A percentile compares a stretch with the other conserved stretches of the same genome.
Conservation (phyloP, 2,888 invertebrate species). For the Xestia xanthographa region DNA sequence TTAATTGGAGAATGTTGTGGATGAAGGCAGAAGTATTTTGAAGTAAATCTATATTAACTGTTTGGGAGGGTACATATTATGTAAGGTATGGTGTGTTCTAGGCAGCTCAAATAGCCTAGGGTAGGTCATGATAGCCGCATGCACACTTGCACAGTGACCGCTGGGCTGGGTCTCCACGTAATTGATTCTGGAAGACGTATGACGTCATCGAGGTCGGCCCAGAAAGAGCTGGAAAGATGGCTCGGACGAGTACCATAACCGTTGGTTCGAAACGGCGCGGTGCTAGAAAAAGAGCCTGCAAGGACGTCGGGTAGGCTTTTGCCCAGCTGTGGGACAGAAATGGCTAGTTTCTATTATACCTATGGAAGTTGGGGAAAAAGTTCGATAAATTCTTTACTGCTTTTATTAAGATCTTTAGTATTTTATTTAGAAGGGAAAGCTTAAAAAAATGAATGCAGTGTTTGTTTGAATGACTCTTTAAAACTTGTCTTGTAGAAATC, state of each 20-base stretch:
- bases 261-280: not conserved
- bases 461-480: not conserved
- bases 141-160: not conserved
- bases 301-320: not conserved
- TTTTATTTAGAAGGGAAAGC: not conserved
- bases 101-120: not conserved
- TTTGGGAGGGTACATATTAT: not conserved
- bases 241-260: not conserved
- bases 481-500: not conserved
- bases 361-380: not conserved
- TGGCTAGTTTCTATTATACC: not conserved
- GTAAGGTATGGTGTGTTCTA: not conserved
- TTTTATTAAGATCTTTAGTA: not conserved
- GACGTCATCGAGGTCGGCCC: not conserved
- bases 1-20: conserved; percentile 37
- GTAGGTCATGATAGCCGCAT: not conserved
- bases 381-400: not conserved
- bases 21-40: not conserved
- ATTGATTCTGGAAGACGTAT: not conserved
- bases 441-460: not conserved
- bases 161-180: not conserved
- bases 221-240: not conserved
- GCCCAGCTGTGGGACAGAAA: not conserved
- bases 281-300: not conserved
- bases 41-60: conserved; percentile 6